Percentiles rank a stretch among this genome's conserved stretches.
phyloP scores from a whole-genome alignment of 1,140 invertebrate genomes.

The Diorhabda carinulata region DNA sequence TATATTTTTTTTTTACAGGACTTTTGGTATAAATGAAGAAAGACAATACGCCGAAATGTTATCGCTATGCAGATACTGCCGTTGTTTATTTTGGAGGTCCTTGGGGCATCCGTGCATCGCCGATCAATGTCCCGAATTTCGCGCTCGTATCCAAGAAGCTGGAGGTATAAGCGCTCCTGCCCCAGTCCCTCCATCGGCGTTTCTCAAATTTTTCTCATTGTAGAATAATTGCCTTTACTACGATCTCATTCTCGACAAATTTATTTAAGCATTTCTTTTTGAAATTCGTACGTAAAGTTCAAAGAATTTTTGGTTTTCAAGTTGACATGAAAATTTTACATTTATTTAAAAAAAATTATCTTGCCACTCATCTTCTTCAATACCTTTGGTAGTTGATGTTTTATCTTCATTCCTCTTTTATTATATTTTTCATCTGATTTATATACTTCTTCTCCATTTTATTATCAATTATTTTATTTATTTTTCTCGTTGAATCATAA shows the following conservation, averaged over 20 bases:
- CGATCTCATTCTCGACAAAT: neutral
- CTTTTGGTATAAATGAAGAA: slow-evolving; percentile 86
- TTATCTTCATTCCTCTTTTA: neutral
- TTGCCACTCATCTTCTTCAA: neutral
- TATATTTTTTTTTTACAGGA: slow-evolving; percentile 51
- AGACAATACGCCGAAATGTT: slow-evolving; percentile 88
- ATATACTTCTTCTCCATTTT: no score
- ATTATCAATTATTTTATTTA: no score
- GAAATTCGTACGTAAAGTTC: neutral
- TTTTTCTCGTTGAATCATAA: no score
- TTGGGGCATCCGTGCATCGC: slow-evolving; percentile 87
- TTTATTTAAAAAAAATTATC: neutral
- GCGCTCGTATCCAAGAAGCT: slow-evolving; percentile 71
- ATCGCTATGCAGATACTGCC: slow-evolving; percentile 90
- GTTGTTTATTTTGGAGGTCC: slow-evolving; percentile 94
- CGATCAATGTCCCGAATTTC: slow-evolving; percentile 75
- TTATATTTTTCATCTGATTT: no score
- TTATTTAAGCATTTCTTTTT: neutral
- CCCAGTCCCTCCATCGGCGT: slow-evolving; percentile 81
- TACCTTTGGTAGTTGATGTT: neutral
- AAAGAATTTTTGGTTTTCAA: neutral
- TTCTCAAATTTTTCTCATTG: slow-evolving; percentile 87
- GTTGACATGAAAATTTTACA: neutral
- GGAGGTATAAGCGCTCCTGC: slow-evolving; percentile 75
- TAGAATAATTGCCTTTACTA: slow-evolving; percentile 46